Evolutionary conservation across 2,888 invertebrate species (phyloP), one percentile per base, ranked within the genome.

Genomic region (Xylophagus ater): DNA sequence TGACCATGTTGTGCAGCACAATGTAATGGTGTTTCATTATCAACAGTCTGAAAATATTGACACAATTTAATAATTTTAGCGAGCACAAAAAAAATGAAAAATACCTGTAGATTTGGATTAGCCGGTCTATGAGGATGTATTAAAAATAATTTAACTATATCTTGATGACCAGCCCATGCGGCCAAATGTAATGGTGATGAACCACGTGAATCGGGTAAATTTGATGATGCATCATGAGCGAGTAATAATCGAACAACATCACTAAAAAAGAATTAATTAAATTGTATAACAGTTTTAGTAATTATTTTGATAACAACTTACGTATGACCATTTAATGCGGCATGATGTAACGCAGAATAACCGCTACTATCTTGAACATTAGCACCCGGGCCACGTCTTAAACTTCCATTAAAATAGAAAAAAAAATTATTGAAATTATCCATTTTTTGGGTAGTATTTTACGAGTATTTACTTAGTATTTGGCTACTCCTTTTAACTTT

Each of bases 1-100:
- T 90, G 87, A 6, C 93, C 93, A 64, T 88, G 92, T 62, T 92
- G 89, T 19, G 92, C 85, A 4, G 93, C 93, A 62, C 86, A 88
- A 56, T 93, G 87, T 51, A 94, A 69, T 9, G 94, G 87, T 31
- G 93, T 92, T 64, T 94, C 92, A 55, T 85, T 84, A 64, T 88
- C 83, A 55, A 80, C 77, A 36, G 87, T 88, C 89, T 85, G 68
- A 29, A 31, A n/a, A n/a, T n/a, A n/a, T n/a, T n/a, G n/a, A n/a
- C n/a, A n/a, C n/a, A n/a, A n/a, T n/a, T n/a, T n/a, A n/a, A n/a
- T n/a, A n/a, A 28, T 13, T 28, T 12, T 8, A 28, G 28, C 12
- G 3, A 28, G 28, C 28, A 28, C 24, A 36, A 17, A 33, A 34
- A 5, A 25, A 49, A 18, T 25, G 4, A 14, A 35, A 35, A 60